These are phyloP conservation scores for Acipenser transmontanus DNA, from an alignment of 2,797 vertebrate genomes.

Conservation along the genomic window DNA sequence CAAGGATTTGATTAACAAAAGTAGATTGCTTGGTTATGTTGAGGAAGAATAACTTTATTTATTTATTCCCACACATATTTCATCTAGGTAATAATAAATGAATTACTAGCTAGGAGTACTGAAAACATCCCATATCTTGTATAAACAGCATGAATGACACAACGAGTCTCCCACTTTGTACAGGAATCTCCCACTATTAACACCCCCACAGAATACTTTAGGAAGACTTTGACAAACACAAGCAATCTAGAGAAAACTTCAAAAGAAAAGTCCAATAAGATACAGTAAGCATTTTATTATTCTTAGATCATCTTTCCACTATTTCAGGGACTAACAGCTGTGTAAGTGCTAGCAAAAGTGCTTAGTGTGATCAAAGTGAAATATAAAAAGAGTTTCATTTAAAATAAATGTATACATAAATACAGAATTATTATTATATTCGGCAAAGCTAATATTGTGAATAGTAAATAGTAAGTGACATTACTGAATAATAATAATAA, in stretches of 20 bases:
- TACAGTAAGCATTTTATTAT: slow-evolving; percentile 10
- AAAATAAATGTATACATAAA: too few relatives aligned
- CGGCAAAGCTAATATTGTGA: neutral
- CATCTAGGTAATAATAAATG: slow-evolving; percentile 57
- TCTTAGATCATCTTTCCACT: neutral
- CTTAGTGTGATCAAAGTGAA: too few relatives aligned
- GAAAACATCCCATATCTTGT: slow-evolving; percentile 64
- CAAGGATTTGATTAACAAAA: neutral
- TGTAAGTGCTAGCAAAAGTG: too few relatives aligned
- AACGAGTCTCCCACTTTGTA: slow-evolving; percentile 56
- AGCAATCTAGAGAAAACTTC: slow-evolving; percentile 32
- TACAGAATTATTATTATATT: too few relatives aligned
- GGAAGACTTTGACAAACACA: neutral
- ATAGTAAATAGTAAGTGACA: neutral
- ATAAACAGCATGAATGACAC: slow-evolving; percentile 59
- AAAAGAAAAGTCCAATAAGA: slow-evolving; percentile 31
- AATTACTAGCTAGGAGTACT: slow-evolving; percentile 59
- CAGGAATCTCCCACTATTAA: slow-evolving; percentile 63
- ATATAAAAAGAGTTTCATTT: too few relatives aligned
- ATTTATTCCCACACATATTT: slow-evolving; percentile 46
- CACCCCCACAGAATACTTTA: slow-evolving; percentile 49
- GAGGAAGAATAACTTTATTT: slow-evolving; percentile 23
- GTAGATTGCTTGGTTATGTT: slow-evolving; percentile 27
- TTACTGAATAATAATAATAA: neutral
- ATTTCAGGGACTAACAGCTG: neutral